Percentiles rank a stretch among this genome's conserved stretches.
These are phyloP conservation scores for Thunnus thynnus DNA, from an alignment of 2,113 vertebrate genomes.

Conservation along the genomic window DNA sequence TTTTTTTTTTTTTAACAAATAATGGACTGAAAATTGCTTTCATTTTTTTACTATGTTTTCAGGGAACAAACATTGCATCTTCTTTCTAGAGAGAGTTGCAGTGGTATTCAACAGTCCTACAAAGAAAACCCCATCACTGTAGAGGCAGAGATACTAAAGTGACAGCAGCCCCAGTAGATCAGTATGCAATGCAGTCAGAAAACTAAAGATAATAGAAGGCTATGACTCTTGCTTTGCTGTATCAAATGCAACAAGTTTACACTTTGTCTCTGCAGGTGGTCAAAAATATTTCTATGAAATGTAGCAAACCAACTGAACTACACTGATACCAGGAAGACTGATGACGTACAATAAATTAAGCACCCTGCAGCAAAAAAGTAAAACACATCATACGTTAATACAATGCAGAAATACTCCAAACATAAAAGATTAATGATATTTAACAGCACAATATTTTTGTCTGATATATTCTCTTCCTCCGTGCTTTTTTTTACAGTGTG, in stretches of 20 bases:
- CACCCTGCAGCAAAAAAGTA: not conserved
- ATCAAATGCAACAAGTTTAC: too few relatives aligned
- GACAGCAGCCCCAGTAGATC: too few relatives aligned
- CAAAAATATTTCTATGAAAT: not conserved
- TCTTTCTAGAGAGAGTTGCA: too few relatives aligned
- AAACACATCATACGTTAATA: not conserved
- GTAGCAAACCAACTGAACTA: not conserved
- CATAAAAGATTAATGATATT: not conserved
- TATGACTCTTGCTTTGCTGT: too few relatives aligned
- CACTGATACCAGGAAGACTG: too few relatives aligned
- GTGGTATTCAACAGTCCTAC: too few relatives aligned
- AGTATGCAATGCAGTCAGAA: too few relatives aligned
- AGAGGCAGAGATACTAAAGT: not conserved
- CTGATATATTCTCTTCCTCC: not conserved
- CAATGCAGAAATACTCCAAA: not conserved
- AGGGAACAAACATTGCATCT: too few relatives aligned
- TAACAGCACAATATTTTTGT: not conserved
- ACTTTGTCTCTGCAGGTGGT: not conserved
- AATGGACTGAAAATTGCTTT: too few relatives aligned
- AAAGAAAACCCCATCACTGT: not conserved
- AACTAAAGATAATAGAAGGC: too few relatives aligned
- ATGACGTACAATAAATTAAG: not conserved
- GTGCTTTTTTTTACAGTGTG: not conserved
- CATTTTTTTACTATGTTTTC: too few relatives aligned
- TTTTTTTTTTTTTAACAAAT: too few relatives aligned